These are phyloP conservation scores for Diadema setosum DNA, from an alignment of 35 echinoderm and acorn worm species.

Conservation along the genomic window DNA sequence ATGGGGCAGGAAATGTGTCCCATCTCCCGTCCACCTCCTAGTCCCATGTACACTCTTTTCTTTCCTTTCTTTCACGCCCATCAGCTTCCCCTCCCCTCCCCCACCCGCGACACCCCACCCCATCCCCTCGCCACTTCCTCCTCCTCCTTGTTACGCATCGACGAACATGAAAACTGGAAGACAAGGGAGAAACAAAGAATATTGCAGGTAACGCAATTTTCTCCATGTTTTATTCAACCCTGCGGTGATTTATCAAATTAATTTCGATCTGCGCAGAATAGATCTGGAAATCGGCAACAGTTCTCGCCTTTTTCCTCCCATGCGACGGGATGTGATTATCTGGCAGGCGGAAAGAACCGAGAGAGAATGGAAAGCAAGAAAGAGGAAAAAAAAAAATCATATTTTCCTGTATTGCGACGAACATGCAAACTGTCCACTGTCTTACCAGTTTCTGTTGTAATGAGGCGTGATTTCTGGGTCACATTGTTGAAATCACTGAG, in stretches of 20 bases:
- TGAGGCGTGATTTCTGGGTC: not conserved
- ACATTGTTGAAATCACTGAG: too few relatives aligned
- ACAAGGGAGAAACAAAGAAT: too few relatives aligned
- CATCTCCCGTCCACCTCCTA: too few relatives aligned
- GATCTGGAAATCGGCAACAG: conserved; percentile 5
- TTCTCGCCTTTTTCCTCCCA: not conserved
- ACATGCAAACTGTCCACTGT: not conserved
- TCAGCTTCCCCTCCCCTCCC: too few relatives aligned
- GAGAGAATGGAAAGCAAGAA: too few relatives aligned
- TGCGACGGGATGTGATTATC: not conserved
- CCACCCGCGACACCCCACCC: too few relatives aligned
- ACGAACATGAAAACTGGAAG: too few relatives aligned
- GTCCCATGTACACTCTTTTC: too few relatives aligned
- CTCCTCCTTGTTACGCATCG: too few relatives aligned
- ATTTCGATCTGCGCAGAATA: not conserved
- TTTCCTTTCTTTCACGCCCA: too few relatives aligned
- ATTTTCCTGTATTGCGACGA: not conserved
- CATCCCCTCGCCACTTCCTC: too few relatives aligned
- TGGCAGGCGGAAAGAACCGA: not conserved
- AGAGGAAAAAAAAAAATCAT: not conserved
- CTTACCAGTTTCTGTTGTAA: not conserved
- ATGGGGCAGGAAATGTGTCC: too few relatives aligned
- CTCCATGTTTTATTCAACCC: conserved; percentile 9
- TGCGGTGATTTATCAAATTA: conserved; percentile 10
- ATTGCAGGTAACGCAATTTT: not conserved